phyloP scores from a whole-genome alignment of 2,113 vertebrate species.

The Lichenostomus cassidix region DNA sequence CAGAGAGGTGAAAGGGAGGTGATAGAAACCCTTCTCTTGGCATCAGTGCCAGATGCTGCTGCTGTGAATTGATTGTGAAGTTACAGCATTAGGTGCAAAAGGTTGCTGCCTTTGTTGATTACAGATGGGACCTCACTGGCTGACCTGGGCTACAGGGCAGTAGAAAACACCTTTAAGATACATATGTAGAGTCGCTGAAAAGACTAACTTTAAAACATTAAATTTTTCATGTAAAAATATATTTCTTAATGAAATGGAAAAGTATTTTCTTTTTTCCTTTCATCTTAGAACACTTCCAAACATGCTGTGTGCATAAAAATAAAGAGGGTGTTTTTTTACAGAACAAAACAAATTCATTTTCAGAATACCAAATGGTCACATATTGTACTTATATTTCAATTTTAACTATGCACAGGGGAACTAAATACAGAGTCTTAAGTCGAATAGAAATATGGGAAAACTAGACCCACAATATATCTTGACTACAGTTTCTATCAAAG shows the following conservation, averaged over 20 bases:
- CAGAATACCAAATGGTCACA: not conserved
- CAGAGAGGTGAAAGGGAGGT: not conserved
- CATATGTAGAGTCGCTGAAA: not conserved
- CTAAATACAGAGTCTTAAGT: not conserved
- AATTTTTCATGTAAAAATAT: not conserved
- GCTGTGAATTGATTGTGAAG: not conserved
- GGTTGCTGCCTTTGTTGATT: not conserved
- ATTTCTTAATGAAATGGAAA: not conserved
- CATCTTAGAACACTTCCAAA: not conserved
- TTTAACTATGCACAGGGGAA: not conserved
- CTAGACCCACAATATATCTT: not conserved
- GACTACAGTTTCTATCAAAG: constrained; percentile 23
- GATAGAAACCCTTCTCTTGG: not conserved
- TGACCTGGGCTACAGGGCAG: not conserved
- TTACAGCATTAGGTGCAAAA: not conserved
- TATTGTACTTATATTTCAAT: constrained; percentile 20
- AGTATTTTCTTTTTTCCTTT: not conserved
- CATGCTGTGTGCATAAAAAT: not conserved
- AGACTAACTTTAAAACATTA: not conserved
- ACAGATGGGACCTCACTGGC: not conserved
- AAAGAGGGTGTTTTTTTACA: not conserved
- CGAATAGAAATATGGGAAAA: not conserved
- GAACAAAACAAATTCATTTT: not conserved
- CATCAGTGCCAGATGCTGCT: not conserved
- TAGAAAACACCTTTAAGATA: not conserved